Evolutionary conservation across 2,797 vertebrate genomes (phyloP), one percentile per base, ranked within the genome.

Genomic region (Myripristis murdjan): DNA sequence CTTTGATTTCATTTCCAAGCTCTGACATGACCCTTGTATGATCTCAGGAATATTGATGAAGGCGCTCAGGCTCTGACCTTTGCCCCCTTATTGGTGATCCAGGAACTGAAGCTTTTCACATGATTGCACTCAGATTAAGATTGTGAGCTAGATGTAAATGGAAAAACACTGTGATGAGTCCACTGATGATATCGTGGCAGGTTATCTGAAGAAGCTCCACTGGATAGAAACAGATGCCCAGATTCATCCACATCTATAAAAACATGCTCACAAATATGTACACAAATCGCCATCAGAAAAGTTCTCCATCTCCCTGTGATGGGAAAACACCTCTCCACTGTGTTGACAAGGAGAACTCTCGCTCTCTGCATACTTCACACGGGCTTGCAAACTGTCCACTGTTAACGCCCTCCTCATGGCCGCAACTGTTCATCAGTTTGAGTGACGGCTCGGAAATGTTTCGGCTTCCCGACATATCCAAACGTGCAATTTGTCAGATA

Each of bases 281-380:
- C n/a, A n/a, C n/a, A 61, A 39, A 59, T 15, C 1, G 22, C 22
- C 6, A 15, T 28, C 59, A 66, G 39, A 39, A 2, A 2, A 16
- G 58, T 43, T 64, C 56, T 53, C 35, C 43, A 26, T 79, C 77
- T 69, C 41, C 39, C 33, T 75, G 69, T 64, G 64, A 79, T 35
- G 59, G 63, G 64, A 82, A 82, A 66, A 78, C 78, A 78, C 73
- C 67, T 85, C 54, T 26, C 58, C 49, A n/a, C 64, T 1, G 49
- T 6, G 75, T 70, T 87, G 81, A 86, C 87, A 87, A 69, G 39
- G 51, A 78, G 64, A 65, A 79, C 83, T 87, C 82, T 89, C 70
- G 77, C 82, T 69, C 64, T 48, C 63, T 41, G 62, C 83, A 90
- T 90, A 79, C 83, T 86, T 91, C 65, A 86, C 89, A 83, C 41